Conservation (phyloP, 2,113 vertebrate species). For the Thunnus thynnus region DNA sequence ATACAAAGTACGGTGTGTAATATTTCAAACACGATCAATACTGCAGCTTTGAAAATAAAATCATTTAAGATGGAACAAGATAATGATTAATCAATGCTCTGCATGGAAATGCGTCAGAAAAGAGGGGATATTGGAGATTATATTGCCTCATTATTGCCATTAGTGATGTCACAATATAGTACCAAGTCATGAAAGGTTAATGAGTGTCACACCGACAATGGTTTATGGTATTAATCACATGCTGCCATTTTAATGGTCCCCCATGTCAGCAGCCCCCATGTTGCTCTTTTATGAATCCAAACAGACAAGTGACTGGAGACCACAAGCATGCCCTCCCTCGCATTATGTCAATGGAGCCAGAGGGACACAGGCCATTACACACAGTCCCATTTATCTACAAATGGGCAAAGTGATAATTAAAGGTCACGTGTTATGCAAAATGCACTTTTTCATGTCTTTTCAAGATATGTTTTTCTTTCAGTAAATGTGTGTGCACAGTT, state of each 20-base stretch:
- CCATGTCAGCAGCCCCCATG: slow-evolving; percentile 32
- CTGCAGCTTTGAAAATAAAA: slow-evolving; percentile 10
- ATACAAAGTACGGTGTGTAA: slow-evolving; percentile 4
- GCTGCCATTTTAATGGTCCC: slow-evolving; percentile 54
- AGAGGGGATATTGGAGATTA: slow-evolving; percentile 7
- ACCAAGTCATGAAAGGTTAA: slow-evolving; percentile 67
- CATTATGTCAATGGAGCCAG: slow-evolving; percentile 72
- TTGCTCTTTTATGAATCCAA: slow-evolving; percentile 64
- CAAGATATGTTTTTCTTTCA: no score
- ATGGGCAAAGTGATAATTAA: slow-evolving; percentile 65
- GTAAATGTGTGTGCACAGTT: no score
- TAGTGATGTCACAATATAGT: slow-evolving; percentile 30
- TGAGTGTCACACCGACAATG: slow-evolving; percentile 51
- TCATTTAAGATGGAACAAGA: slow-evolving; percentile 23
- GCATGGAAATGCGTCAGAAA: slow-evolving; percentile 2
- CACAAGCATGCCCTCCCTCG: slow-evolving; percentile 57
- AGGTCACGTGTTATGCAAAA: no score
- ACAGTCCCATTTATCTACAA: slow-evolving; percentile 68
- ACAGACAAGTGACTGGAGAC: slow-evolving; percentile 54
- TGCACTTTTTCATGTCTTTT: no score
- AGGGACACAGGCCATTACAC: slow-evolving; percentile 77
- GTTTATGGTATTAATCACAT: slow-evolving; percentile 65
- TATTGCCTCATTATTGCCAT: slow-evolving; percentile 40
- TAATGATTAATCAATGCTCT: slow-evolving; percentile 48
- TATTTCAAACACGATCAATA: slow-evolving; percentile 11